Percentiles rank a stretch among this genome's conserved stretches.
These are phyloP conservation scores for Oenanthe melanoleuca DNA, from an alignment of 2,113 vertebrate genomes.

Conservation along the genomic window DNA sequence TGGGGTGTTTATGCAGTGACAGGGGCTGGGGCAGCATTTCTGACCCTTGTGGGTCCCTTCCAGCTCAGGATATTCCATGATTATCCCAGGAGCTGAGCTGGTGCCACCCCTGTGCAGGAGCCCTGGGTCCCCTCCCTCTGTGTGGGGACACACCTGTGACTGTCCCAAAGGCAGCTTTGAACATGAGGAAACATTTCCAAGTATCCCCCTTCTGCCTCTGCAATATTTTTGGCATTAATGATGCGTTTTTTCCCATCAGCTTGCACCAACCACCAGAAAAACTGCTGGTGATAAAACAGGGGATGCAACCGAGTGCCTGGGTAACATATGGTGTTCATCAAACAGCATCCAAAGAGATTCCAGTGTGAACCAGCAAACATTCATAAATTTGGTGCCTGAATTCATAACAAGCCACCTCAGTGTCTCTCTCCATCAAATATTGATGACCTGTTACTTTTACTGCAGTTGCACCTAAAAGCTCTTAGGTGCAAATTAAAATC, in stretches of 20 bases:
- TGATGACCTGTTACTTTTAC: background rate
- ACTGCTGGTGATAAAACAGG: background rate
- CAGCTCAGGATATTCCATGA: background rate
- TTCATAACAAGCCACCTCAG: background rate
- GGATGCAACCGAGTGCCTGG: background rate
- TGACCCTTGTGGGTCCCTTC: background rate
- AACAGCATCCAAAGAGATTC: background rate
- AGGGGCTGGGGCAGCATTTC: background rate
- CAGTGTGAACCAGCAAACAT: background rate
- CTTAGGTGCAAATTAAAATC: background rate
- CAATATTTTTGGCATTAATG: background rate
- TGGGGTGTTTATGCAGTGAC: fast-evolving
- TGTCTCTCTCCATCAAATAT: background rate
- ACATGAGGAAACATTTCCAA: background rate
- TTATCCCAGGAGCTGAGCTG: background rate
- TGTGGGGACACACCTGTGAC: background rate
- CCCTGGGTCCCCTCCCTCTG: background rate
- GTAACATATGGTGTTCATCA: background rate
- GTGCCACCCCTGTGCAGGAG: background rate
- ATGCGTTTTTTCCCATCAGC: background rate
- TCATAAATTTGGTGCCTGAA: background rate
- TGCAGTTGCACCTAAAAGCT: background rate
- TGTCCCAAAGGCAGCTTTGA: background rate
- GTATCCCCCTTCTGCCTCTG: background rate
- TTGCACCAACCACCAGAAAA: background rate